Evolutionary conservation across 1,140 invertebrate genomes (phyloP), one percentile per base, ranked within the genome.

Genomic region (Trypoxylus dichotomus): DNA sequence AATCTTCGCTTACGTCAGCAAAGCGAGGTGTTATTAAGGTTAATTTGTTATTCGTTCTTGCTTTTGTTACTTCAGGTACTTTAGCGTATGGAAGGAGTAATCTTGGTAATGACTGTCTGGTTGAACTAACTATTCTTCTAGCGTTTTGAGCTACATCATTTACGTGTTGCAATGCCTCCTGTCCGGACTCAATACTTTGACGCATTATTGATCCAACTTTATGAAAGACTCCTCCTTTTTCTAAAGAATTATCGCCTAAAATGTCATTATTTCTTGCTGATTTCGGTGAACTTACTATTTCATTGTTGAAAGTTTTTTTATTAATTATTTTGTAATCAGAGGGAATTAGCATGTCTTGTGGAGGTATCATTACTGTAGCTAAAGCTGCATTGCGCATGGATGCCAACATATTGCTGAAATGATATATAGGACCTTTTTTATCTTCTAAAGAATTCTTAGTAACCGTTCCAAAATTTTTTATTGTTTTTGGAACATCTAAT

Each of bases 301-400:
- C 37, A 72, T 63, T 41, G 24, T 71, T 41, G 2, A 41, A 41
- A 3, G 6, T 32, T 47, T 76, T 79, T 71, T 25, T 79, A 24
- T 81, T 76, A 1, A 81, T 77, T 19, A 85, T 83, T 63, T 83
- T 80, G 74, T 85, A 85, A 73, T 83, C 43, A 0, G 84, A 82
- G 5, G 85, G 85, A 7, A 85, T 77, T 8, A 86, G 72, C 19
- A 86, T 47, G 77, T 85, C 82, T 75, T 83, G 82, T 24, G 84
- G 84, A 15, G 81, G 80, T n/a, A 85, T 81, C 77, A 80, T 83
- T 43, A 83, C 77, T 0, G 81, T 80, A 8, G 84, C 82, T 63
- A 85, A 54, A 42, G 84, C 76, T 1, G 81, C 80, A 75, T 86
- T 81, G 78, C 83, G 83, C 6, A 80, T 75, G 8, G 83, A 84